Percentiles rank a stretch among this genome's conserved stretches.
Evolutionary conservation across 1,140 invertebrate genomes (phyloP).

Genomic region (Meloidogyne chitwoodi): DNA sequence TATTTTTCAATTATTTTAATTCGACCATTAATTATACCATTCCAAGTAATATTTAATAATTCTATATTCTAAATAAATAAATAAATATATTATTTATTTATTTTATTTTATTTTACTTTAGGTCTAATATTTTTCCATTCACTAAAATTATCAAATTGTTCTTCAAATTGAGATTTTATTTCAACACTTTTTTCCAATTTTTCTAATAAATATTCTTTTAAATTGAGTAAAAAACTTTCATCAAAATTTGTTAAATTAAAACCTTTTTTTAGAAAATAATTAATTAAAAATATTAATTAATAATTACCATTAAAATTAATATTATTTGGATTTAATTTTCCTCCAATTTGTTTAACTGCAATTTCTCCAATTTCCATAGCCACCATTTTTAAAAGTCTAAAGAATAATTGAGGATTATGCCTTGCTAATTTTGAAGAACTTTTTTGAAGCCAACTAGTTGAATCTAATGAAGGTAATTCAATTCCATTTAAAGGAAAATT

Average conservation of each 20-base stretch:
- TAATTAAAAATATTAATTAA: background rate
- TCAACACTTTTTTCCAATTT: constrained; percentile 18
- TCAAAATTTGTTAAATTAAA: constrained; percentile 46
- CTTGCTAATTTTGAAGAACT: constrained; percentile 23
- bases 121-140: constrained; percentile 33
- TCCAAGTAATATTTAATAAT: constrained; percentile 46
- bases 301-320: constrained; percentile 36
- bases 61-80: constrained; percentile 40
- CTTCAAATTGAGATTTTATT: constrained; percentile 27
- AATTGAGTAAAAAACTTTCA: constrained; percentile 25
- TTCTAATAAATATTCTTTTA: constrained; percentile 43
- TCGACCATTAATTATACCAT: constrained; percentile 41
- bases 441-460: constrained; percentile 41
- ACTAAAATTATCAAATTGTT: constrained; percentile 35
- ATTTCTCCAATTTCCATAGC: constrained; percentile 31
- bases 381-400: constrained; percentile 41
- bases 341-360: constrained; percentile 38
- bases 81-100: background rate
- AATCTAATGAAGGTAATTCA: constrained; percentile 34
- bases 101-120: constrained; percentile 18
- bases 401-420: constrained; percentile 46
- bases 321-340: constrained; percentile 44
- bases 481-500: background rate
- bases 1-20: constrained; percentile 35
- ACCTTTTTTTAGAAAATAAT: constrained; percentile 12